Conservation (phyloP, 1,140 invertebrate species). For the Drosophila sp. region DNA sequence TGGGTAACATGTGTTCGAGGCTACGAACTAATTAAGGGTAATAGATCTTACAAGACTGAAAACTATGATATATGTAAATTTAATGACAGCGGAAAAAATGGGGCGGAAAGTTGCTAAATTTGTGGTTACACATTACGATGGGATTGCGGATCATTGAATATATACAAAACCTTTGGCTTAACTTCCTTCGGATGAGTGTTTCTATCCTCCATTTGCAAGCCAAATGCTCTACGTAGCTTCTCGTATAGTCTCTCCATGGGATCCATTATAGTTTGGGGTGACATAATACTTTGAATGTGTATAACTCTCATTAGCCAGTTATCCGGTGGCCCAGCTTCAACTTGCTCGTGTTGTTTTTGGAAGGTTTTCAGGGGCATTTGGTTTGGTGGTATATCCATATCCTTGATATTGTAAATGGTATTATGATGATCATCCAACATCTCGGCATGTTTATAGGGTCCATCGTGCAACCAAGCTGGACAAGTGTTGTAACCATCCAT, state of each 20-base stretch:
- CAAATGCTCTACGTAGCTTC: background rate
- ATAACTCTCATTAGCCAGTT: conserved; percentile 49
- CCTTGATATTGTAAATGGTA: conserved; percentile 29
- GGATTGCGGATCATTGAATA: background rate
- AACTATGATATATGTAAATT: conserved; percentile 19
- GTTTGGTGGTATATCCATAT: background rate
- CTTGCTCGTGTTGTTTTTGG: background rate
- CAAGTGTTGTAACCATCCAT: conserved; percentile 22
- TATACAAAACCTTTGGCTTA: background rate
- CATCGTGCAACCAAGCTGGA: conserved; percentile 15
- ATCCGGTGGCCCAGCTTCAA: background rate
- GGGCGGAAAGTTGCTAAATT: background rate
- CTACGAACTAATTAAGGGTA: conserved; percentile 53
- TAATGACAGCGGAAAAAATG: conserved; percentile 14
- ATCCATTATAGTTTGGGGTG: background rate
- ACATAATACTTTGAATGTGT: conserved; percentile 19
- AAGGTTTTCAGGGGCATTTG: background rate
- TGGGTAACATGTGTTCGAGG: conserved; percentile 57
- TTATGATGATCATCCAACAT: conserved; percentile 18
- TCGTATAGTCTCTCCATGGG: background rate
- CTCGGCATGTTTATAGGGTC: background rate
- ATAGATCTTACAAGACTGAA: conserved; percentile 46
- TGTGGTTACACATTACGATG: background rate
- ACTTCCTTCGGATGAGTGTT: background rate
- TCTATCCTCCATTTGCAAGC: background rate